Evolutionary conservation across 2,888 invertebrate species (phyloP), one percentile per base, ranked within the genome.

Genomic region (Lottia gigantea): DNA sequence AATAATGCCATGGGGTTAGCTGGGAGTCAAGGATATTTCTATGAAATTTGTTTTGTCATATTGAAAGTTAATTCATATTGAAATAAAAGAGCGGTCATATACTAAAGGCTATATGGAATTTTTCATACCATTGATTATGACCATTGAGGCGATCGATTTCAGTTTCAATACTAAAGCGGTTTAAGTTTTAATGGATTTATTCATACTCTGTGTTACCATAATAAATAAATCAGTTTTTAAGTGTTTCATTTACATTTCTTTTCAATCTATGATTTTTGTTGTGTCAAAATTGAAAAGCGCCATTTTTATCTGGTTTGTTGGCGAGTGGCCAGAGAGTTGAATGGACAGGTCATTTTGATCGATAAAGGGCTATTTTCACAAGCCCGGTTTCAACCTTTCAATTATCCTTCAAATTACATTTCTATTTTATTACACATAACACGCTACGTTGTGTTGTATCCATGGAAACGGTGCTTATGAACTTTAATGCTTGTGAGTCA

Each of bases 401-500:
- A 72, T 76, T 76, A 74, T 74, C 72, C 72, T 72, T 68, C 68
- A 74, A 76, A 76, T 76, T 71, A 72, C 74, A 74, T 72, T 76
- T 76, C 74, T 72, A 72, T 76, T 76, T 76, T 74, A 74, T 74
- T 71, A 76, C 76, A 72, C 72, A 74, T 74, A 74, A 76, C 76
- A 76, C 76, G 74, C 72, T 66, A 68, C 64, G 66, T 70, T 72
- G 76, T 76, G 76, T 74, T 72, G 76, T 76, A 61, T 67, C 72
- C 74, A 76, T 74, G 71, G 72, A 68, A 68, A 76, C 74, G 67
- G 26, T 70, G 76, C 76, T 76, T 76, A 76, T 76, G 76, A 76
- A 74, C 69, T 76, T 76, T 76, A 76, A 76, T 76, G 72, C 71
- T 64, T 31, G 69, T 69, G 69, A 69, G 64, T 69, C 69, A 69